Evolutionary conservation across 2,888 invertebrate genomes (phyloP).

Genomic region (Dynastes tityus): DNA sequence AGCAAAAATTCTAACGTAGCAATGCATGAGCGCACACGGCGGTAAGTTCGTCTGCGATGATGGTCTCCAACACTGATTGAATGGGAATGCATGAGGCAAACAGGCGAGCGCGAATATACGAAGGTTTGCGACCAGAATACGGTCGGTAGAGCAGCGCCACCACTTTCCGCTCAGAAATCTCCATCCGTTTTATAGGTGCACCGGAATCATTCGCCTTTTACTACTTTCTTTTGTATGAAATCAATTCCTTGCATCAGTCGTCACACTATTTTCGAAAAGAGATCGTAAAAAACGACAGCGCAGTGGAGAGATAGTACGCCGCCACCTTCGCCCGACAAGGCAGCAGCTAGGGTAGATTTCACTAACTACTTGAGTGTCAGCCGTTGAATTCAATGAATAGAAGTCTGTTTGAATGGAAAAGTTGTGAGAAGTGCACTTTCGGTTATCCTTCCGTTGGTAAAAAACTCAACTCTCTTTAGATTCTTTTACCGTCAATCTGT

Average conservation of each 20-base stretch:
- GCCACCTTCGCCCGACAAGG: background rate
- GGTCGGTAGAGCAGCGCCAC: conserved; percentile 35
- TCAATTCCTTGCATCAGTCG: conserved; percentile 51
- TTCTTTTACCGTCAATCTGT: conserved; percentile 45
- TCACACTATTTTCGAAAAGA: conserved; percentile 48
- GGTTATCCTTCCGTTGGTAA: conserved; percentile 54
- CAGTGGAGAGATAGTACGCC: conserved; percentile 50
- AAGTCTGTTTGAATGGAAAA: conserved; percentile 49
- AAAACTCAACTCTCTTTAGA: conserved; percentile 39
- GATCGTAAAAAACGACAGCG: conserved; percentile 43
- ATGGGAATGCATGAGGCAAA: conserved; percentile 43
- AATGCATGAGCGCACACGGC: conserved; percentile 45
- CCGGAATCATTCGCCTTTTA: conserved; percentile 47
- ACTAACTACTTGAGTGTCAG: conserved; percentile 54
- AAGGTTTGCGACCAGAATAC: conserved; percentile 50
- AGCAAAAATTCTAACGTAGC: conserved; percentile 49
- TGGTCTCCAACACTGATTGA: conserved; percentile 43
- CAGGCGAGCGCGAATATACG: conserved; percentile 40
- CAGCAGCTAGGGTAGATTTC: conserved; percentile 55
- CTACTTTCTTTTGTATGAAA: conserved; percentile 50
- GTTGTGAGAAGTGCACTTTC: conserved; percentile 50
- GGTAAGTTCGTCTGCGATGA: conserved; percentile 47
- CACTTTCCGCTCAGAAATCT: conserved; percentile 46
- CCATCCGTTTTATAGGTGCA: conserved; percentile 48
- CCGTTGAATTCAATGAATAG: conserved; percentile 50